Evolutionary conservation across 1,140 invertebrate species (phyloP), one percentile per base, ranked within the genome.

Genomic region (Spodoptera litura): DNA sequence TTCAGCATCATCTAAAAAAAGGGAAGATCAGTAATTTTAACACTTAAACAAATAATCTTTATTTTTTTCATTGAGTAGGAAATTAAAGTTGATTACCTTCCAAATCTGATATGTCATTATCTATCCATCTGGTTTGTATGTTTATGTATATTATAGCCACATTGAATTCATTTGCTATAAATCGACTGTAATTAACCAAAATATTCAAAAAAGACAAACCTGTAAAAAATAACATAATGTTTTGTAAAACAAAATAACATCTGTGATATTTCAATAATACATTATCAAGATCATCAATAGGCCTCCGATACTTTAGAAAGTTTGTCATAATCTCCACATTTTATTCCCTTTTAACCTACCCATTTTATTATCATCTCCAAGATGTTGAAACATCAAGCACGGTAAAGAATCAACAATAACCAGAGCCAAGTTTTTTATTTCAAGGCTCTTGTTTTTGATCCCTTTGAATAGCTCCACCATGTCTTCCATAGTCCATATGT

Each of bases 401-500:
- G 96, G 95, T 59, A 97, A 85, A 52, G 96, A 96, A 90, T 97
- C 96, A 64, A 97, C 94, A 10, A 97, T 95, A 55, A 97, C 93
- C 31, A 96, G 59, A 72, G 86, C 82, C 49, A 95, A 85, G 78
- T 92, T 89, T 64, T 94, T 79, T 72, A 91, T 81, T 74, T 84
- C 82, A 59, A 93, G 73, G 25, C 83, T 53, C 72, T 89, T 85
- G 13, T 89, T 88, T 88, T 95, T 95, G 8, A 95, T 79, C 64
- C 90, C 86, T 80, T 95, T 89, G 27, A 96, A 81, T 27, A 95
- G 81, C 62, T 91, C 90, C 55, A 96, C 84, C 76, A 96, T 84
- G 78, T 96, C 93, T 73, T 94, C 84, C 78, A 95, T 93, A 77
- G 88, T 87, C 85, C 88, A 93, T 71, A 95, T 82, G 58, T 85